A percentile compares a stretch with the other conserved stretches of the same genome.
These are phyloP conservation scores for Mellilla xanthometata DNA, from an alignment of 2,888 invertebrate species.

Conservation along the genomic window DNA sequence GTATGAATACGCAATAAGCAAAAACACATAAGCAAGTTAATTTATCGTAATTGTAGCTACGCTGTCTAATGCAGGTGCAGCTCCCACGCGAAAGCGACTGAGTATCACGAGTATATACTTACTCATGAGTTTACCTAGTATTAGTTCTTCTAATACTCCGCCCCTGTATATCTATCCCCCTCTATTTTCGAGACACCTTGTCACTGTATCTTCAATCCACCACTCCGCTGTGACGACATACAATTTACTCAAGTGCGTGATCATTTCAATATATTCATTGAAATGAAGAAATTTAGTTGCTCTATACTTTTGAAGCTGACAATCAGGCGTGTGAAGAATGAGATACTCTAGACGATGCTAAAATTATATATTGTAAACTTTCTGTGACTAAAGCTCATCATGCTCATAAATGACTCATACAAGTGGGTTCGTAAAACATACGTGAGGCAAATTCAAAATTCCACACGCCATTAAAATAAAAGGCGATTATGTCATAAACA, in stretches of 20 bases:
- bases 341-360: no score
- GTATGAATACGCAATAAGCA: slow-evolving; percentile 45
- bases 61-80: slow-evolving; percentile 47
- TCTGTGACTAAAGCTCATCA: no score
- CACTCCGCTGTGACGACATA: neutral
- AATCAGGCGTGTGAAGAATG: slow-evolving; percentile 6
- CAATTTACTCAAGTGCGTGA: slow-evolving; percentile 11
- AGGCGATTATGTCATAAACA: neutral
- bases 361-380: no score
- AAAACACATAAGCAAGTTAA: slow-evolving; percentile 47
- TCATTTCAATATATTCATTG: slow-evolving; percentile 16
- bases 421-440: neutral
- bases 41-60: slow-evolving; percentile 48
- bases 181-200: neutral
- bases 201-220: no score
- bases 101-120: slow-evolving; percentile 30
- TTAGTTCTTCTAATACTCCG: neutral
- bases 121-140: neutral
- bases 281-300: slow-evolving; percentile 21
- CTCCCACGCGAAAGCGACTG: slow-evolving; percentile 51
- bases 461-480: slow-evolving; percentile 6
- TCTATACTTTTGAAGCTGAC: slow-evolving; percentile 23
- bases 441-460: slow-evolving; percentile 9
- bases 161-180: neutral
- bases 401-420: no score